Percentiles rank a stretch among this genome's conserved stretches.
phyloP scores from a whole-genome alignment of 2,888 invertebrate species.

The Adineta ricciae region DNA sequence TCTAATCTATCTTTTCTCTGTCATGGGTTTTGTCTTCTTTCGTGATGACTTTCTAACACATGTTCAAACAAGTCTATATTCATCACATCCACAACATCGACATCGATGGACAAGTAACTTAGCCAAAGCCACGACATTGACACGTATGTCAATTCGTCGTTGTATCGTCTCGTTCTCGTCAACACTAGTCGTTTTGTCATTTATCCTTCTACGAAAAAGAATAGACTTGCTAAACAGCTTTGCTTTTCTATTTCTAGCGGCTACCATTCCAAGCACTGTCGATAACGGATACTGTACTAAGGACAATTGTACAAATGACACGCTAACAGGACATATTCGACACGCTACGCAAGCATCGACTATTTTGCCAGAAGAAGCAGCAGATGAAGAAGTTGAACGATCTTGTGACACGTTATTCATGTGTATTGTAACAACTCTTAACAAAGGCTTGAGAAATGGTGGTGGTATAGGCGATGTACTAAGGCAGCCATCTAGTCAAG shows the following conservation, averaged over 20 bases:
- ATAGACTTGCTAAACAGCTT: too few species aligned
- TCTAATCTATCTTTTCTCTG: conserved; percentile 90
- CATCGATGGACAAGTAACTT: background rate
- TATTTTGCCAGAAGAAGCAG: background rate
- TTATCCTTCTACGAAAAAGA: background rate
- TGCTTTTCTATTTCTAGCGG: background rate
- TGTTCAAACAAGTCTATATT: conserved; percentile 66
- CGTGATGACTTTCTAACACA: conserved; percentile 78
- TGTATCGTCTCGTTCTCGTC: background rate
- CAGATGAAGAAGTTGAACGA: conserved; percentile 59
- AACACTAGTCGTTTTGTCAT: background rate
- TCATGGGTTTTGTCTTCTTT: conserved; percentile 96
- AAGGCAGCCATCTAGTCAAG: conserved; percentile 80
- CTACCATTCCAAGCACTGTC: background rate
- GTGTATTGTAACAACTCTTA: conserved; percentile 95
- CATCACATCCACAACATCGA: background rate
- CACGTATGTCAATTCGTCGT: background rate
- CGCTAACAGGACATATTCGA: background rate
- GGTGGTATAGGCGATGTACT: conserved; percentile 97
- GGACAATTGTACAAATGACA: background rate
- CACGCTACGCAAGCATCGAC: background rate
- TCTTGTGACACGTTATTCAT: conserved; percentile 92
- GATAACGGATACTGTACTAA: background rate
- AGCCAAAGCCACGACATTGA: background rate
- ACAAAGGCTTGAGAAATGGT: conserved; percentile 91